phyloP scores from a whole-genome alignment of 1,140 invertebrate genomes.

The Macrostomum lignano region DNA sequence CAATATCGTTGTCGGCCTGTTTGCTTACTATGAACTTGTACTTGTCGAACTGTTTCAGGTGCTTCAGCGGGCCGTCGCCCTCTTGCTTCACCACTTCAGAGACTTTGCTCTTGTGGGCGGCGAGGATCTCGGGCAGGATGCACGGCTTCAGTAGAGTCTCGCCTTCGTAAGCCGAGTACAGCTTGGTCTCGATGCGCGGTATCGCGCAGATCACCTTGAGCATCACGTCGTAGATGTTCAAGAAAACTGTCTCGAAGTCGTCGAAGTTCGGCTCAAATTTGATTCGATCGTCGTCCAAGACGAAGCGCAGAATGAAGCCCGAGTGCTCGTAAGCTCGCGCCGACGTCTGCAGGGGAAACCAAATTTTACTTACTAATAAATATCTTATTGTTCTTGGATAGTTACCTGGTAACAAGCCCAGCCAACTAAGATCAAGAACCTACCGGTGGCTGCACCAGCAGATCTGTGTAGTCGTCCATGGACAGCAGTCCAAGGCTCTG shows the following conservation, averaged over 20 bases:
- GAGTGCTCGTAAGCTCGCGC: conserved; percentile 30
- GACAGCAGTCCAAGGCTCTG: conserved; percentile 49
- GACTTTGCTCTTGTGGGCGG: conserved; percentile 16
- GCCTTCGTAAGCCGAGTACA: conserved; percentile 30
- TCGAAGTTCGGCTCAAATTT: conserved; percentile 50
- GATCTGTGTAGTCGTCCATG: conserved; percentile 44
- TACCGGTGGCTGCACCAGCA: conserved; percentile 44
- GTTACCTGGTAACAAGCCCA: background rate
- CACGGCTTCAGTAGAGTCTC: conserved; percentile 26
- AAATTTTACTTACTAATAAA: too few relatives aligned
- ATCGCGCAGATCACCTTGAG: conserved; percentile 38
- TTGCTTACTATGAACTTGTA: conserved; percentile 40
- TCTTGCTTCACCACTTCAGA: conserved; percentile 16
- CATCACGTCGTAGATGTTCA: conserved; percentile 42
- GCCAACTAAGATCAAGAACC: conserved; percentile 11
- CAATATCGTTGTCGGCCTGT: conserved; percentile 34
- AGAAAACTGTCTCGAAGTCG: conserved; percentile 38
- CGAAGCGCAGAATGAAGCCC: conserved; percentile 43
- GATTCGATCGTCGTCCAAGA: conserved; percentile 38
- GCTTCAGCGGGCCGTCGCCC: conserved; percentile 17
- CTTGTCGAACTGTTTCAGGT: conserved; percentile 33
- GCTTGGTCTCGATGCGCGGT: conserved; percentile 40
- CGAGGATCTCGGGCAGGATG: conserved; percentile 21
- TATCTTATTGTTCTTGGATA: too few relatives aligned
- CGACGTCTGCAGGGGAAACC: conserved; percentile 11